Evolutionary conservation across 2,888 invertebrate species (phyloP), one percentile per base, ranked within the genome.

Genomic region (Agrotis exclamationis): DNA sequence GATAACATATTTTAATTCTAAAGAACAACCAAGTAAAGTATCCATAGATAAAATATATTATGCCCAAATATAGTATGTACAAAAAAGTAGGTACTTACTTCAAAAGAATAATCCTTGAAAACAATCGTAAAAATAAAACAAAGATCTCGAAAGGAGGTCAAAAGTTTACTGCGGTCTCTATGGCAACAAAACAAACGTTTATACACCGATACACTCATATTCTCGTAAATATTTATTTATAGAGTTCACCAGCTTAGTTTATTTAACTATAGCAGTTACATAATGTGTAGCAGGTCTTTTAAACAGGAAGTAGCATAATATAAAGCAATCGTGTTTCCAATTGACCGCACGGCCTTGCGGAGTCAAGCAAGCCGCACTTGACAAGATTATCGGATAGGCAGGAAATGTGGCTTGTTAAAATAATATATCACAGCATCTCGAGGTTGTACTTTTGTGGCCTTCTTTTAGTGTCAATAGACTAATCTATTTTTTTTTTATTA

Each of bases 261-360:
- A 64, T 68, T 77, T 76, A 60, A 63, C 60, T 63, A 51, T 33
- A 51, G n/a, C n/a, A 58, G 69, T 78, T 79, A 78, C 48, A 63
- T 74, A 69, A 78, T 68, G 50, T 58, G 48, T 20, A 68, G 50
- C 63, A 47, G 65, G 65, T 74, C 65, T 68, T 48, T 72, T 73
- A 63, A 82, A 71, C 72, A 82, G 82, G 82, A 82, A 82, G 51
- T 74, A 74, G 54, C 47, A 64, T 65, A 70, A 77, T 74, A 70
- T 63, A 68, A 79, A 74, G 66, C 69, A 70, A 72, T 64, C 66
- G 57, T 18, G 50, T 33, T 70, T 64, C 67, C 76, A 84, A 82
- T 82, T 80, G 76, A 79, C 82, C 70, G 70, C 68, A 50, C 67
- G 80, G 76, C 85, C 85, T 85, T 85, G 85, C 56, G 11, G 68